Base-by-base conservation (phyloP, 2,797 vertebrate genomes). In the Bucorvus abyssinicus region DNA sequence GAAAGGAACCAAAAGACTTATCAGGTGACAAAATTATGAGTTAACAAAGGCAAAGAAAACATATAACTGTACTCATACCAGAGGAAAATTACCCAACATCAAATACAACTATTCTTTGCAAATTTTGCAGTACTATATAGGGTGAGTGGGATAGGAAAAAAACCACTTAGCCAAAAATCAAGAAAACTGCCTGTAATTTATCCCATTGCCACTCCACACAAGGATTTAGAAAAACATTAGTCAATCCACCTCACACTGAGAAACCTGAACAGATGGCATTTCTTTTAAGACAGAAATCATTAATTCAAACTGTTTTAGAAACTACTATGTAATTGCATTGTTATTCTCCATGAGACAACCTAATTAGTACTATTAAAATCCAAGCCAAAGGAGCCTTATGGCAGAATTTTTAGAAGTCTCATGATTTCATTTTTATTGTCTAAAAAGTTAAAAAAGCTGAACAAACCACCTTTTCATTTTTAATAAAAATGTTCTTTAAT, bases 301-400 rank as follows among this genome's bases (percentile, higher is more conserved):
- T 80, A 77, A 30, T 49, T 77, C 14, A 50, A 52, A 80, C 12
- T 80, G n/a, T 7, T 92, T 83, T 42, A 90, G 81, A 74, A 92
- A 80, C 17, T 50, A 52, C 56, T 70, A 27, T 1, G 77, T 64
- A 85, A 93, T 77, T 55, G 57, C 17, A 70, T 2, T 67, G 24
- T 60, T 90, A 71, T 71, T 84, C 36, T 44, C 69, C 84, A 17
- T 71, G 22, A 67, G 59, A 68, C 15, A 76, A 47, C 24, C 27
- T 79, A 93, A 88, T 71, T 87, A 74, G 71, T 49, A n/a, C 40
- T 53, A 89, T 52, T 81, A 81, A 90, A 90, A 89, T 68, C 45
- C 49, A 90, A 93, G 70, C 49, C 57, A 81, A 90, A 70, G 53
- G 17, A 94, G 32, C 45, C 45, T 68, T 64, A 81, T 26, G 32